Base-by-base conservation (phyloP, 2,113 vertebrate genomes). In the Phalacrocorax pelagicus region DNA sequence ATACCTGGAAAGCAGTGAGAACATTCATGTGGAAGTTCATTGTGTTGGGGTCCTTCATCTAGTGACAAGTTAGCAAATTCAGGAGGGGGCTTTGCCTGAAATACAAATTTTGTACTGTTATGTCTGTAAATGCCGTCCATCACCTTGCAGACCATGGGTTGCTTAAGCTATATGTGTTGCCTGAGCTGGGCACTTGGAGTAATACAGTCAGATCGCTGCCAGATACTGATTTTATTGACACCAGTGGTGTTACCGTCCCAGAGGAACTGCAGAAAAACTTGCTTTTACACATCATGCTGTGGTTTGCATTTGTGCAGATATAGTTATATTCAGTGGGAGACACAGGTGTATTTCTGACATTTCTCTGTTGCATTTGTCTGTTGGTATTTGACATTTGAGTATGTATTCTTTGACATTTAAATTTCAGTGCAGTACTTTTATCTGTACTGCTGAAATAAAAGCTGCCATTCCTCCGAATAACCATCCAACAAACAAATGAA, bases 371-470 rank as follows among this genome's bases (percentile, higher is more conserved):
- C 94, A 92, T 97, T 92, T 96, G 79, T 97, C 83, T 87, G 81
- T 87, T 96, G 93, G 70, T 94, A 72, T 92, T 93, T 97, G 96
- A 92, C 95, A 96, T 97, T 97, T 96, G 72, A 81, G 88, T 90
- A 72, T 78, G 92, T 94, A 90, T 88, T 95, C 66, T 90, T 91
- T 96, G 94, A 97, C 95, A 97, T 97, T 97, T 97, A 96, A 88
- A 94, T 96, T 97, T 92, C 72, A 75, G 62, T 59, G 85, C n/a
- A 62, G 66, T 92, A 59, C 91, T 95, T 91, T 55, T 89, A 80
- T 74, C 90, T 86, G 7, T 74, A 40, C 24, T 62, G 27, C 71
- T 96, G 82, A 94, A 96, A 87, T 94, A 92, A 91, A 97, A 95
- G 84, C 85, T 94, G 74, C 81, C 77, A 27, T 92, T 90, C 80